Base-by-base conservation (phyloP, 2,888 invertebrate genomes). In the Hetaerina titia region DNA sequence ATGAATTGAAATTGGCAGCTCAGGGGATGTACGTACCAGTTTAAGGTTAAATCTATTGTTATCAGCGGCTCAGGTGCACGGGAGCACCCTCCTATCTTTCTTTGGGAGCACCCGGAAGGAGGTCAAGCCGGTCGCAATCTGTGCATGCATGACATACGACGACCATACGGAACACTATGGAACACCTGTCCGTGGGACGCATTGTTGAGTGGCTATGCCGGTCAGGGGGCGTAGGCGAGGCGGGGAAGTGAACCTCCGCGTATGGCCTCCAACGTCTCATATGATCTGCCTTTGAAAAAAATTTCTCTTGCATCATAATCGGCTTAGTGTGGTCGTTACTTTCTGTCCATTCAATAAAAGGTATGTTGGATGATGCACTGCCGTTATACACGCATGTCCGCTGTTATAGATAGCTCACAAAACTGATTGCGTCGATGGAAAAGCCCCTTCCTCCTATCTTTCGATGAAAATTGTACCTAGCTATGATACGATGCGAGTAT, bases 251-350 rank as follows among this genome's bases (percentile, higher is more conserved):
- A 56, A 88, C 7, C 7, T 56, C 56, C 88, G 31, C 45, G 88
- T n/a, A 69, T 56, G 88, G 45, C 22, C 19, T 57, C 74, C 69
- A 5, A 15, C 31, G 15, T 81, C 89, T 2, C 22, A 58, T 81
- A 31, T 89, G 89, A 58, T 58, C n/a, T n/a, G 22, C 56, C 63
- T 45, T 64, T 90, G 45, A 92, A 92, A 69, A 57, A n/a, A 56
- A 92, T 74, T 56, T 56, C 74, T 92, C 64, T 69, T 64, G 90
- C 90, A 25, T 45, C 90, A 90, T 92, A 92, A 92, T 92, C 92
- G 92, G 69, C 92, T 92, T 92, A 92, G 56, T n/a, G 89, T 15
- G 57, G 57, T 81, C 81, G 81, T 81, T 81, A 81, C 31, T 31
- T 89, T 22, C 89, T 22, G 69, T n/a, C 69, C 92, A 74, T 92